Evolutionary conservation across 1,140 invertebrate species (phyloP).

Genomic region (Xylocopa sonorina): DNA sequence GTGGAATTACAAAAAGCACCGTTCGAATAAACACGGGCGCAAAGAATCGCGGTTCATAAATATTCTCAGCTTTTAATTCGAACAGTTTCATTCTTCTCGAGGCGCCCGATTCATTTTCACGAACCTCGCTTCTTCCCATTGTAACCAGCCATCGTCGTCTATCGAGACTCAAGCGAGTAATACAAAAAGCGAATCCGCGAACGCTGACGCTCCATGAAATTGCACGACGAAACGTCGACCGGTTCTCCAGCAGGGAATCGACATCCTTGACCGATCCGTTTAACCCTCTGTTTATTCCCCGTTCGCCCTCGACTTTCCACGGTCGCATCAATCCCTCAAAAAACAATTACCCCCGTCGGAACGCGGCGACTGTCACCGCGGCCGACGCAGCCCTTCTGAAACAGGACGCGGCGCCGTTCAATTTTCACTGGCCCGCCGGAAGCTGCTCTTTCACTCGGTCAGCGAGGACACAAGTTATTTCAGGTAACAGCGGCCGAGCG

Average conservation of each 20-base stretch:
- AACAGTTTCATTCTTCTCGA: too few relatives aligned
- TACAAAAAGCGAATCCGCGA: background rate
- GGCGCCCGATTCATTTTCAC: background rate
- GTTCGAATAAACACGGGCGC: too few relatives aligned
- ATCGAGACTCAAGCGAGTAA: background rate
- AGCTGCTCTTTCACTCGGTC: conserved; percentile 22
- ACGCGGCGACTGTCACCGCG: background rate
- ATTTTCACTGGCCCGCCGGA: conserved; percentile 10
- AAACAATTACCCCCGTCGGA: conserved; percentile 15
- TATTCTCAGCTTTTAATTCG: background rate
- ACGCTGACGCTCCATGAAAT: background rate
- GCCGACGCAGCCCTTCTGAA: background rate
- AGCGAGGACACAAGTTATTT: conserved; percentile 44
- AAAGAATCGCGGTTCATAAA: background rate
- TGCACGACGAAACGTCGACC: too few relatives aligned
- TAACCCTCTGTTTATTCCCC: background rate
- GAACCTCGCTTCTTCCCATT: background rate
- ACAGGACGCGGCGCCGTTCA: conserved; percentile 3
- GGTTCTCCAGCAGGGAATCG: background rate
- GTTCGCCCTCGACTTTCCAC: background rate
- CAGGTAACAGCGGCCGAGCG: conserved; percentile 17
- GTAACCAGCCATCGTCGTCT: background rate
- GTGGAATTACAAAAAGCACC: too few relatives aligned
- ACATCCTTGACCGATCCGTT: background rate
- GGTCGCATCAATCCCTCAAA: background rate